phyloP scores from a whole-genome alignment of 2,888 invertebrate species.

The Eudasyphora cyanicolor region DNA sequence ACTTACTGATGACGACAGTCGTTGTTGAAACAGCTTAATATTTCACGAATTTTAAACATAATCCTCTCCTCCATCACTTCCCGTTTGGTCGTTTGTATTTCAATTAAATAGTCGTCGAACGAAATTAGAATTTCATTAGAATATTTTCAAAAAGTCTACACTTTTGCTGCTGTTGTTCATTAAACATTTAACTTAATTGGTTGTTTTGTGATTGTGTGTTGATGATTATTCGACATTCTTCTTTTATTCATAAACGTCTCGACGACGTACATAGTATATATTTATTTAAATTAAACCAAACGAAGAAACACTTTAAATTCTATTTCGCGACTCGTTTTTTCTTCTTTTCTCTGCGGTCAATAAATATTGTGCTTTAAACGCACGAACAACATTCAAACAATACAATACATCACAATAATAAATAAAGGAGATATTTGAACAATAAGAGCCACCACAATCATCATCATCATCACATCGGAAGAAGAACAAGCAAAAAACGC shows the following conservation, averaged over 20 bases:
- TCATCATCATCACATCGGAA: too few species aligned
- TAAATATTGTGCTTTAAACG: too few species aligned
- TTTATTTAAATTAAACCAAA: not conserved
- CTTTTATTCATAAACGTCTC: not conserved
- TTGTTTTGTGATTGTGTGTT: not conserved
- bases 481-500: slow-evolving; percentile 3
- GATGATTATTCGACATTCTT: not conserved
- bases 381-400: not conserved
- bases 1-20: not conserved
- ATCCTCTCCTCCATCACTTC: too few species aligned
- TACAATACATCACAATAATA: not conserved
- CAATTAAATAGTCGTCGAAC: too few species aligned
- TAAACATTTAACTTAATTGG: not conserved
- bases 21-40: too few species aligned
- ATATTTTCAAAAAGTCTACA: too few species aligned
- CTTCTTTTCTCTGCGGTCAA: not conserved
- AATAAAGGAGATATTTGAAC: not conserved
- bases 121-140: not conserved
- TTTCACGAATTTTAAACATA: too few species aligned
- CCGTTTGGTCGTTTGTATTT: too few species aligned
- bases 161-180: not conserved
- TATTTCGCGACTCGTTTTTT: not conserved
- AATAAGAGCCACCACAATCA: too few species aligned
- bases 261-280: too few species aligned
- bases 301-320: not conserved